Conservation (phyloP, 1,140 invertebrate species). For the Heterodera carotae region DNA sequence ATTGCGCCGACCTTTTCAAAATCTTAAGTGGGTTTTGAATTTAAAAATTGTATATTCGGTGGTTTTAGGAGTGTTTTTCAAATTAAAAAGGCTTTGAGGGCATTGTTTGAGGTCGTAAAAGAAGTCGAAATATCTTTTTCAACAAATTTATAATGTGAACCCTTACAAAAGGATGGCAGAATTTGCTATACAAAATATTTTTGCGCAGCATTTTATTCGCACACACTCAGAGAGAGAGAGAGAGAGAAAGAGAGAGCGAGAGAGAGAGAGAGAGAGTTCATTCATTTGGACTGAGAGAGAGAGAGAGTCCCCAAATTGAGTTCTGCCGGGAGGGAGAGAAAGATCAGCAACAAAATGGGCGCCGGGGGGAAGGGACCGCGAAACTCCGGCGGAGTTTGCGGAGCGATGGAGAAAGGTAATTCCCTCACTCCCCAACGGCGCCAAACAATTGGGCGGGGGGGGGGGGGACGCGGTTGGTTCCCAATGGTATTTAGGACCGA, state of each 20-base stretch:
- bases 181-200: neutral
- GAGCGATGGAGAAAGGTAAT: slow-evolving; percentile 3
- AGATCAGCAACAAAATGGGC: neutral
- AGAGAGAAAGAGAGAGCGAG: no score
- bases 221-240: no score
- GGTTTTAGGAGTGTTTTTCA: no score
- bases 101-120: no score
- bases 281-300: no score
- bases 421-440: slow-evolving; percentile 8
- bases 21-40: no score
- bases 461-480: neutral
- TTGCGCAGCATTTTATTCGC: neutral
- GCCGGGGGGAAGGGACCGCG: no score
- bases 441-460: slow-evolving; percentile 4
- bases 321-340: neutral
- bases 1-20: no score
- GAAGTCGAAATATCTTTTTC: no score
- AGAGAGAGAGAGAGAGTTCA: neutral
- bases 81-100: no score
- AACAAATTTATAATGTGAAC: no score
- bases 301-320: neutral
- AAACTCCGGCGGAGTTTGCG: slow-evolving; percentile 1
- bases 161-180: neutral
- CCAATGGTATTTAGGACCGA: neutral
- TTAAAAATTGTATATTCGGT: no score